A percentile compares a stretch with the other conserved stretches of the same genome.
Conservation (phyloP, 2,113 vertebrate species). For the Heterocephalus glaber region DNA sequence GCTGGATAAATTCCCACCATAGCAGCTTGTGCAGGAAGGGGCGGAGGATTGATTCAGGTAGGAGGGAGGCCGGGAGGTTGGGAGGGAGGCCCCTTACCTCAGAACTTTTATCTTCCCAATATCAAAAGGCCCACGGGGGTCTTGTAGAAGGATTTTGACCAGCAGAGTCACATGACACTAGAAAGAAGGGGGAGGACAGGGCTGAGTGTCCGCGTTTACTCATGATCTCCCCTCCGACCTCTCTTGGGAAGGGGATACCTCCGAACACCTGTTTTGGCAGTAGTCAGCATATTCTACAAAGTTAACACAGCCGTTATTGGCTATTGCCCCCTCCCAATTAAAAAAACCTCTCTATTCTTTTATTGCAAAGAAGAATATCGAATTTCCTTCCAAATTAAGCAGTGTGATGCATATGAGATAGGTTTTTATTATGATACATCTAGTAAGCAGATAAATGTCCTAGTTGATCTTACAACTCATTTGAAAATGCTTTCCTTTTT, state of each 20-base stretch:
- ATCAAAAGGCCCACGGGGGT: background rate
- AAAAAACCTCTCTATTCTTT: background rate
- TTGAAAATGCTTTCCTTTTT: slow-evolving; percentile 58
- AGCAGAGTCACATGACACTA: background rate
- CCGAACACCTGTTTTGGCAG: background rate
- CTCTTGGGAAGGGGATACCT: background rate
- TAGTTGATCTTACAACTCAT: slow-evolving; percentile 56
- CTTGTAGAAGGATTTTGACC: background rate
- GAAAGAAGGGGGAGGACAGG: background rate
- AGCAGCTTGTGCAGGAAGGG: background rate
- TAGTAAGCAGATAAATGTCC: slow-evolving; percentile 33
- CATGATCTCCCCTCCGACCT: background rate
- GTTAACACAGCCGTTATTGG: background rate
- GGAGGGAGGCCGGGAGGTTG: background rate
- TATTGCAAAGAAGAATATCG: slow-evolving; percentile 35
- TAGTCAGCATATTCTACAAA: background rate
- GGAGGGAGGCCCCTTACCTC: background rate
- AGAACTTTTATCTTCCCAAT: background rate
- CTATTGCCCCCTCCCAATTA: background rate
- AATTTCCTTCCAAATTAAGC: slow-evolving; percentile 66
- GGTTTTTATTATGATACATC: slow-evolving; percentile 49
- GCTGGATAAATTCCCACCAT: background rate
- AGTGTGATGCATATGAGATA: slow-evolving; percentile 40
- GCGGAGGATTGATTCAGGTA: background rate
- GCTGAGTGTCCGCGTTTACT: background rate